These are phyloP conservation scores for Drosophila virilis DNA, from an alignment of 1,140 invertebrate species.

Conservation along the genomic window DNA sequence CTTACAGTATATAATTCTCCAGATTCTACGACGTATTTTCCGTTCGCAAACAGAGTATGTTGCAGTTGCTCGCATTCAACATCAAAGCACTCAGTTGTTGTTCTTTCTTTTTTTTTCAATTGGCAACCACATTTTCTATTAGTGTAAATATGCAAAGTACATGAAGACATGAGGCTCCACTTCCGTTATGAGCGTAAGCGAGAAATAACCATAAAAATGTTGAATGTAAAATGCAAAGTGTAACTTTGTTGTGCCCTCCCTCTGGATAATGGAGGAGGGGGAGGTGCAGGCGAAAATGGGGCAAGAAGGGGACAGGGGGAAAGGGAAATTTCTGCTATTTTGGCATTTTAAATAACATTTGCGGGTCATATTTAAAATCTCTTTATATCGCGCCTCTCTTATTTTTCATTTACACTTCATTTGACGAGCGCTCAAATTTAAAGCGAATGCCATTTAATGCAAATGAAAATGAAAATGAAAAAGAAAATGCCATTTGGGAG, in stretches of 20 bases:
- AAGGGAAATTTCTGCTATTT: slow-evolving; percentile 35
- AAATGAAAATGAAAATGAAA: slow-evolving; percentile 50
- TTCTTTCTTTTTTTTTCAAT: slow-evolving; percentile 59
- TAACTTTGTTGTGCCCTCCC: slow-evolving; percentile 63
- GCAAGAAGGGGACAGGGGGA: neutral
- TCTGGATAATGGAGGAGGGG: neutral
- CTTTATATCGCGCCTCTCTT: slow-evolving; percentile 54
- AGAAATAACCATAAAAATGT: slow-evolving; percentile 72
- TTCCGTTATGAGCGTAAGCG: slow-evolving; percentile 62
- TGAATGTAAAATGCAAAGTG: slow-evolving; percentile 67
- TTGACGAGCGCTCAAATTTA: slow-evolving; percentile 61
- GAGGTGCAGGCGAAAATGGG: neutral
- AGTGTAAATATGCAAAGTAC: slow-evolving; percentile 83
- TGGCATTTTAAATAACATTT: slow-evolving; percentile 72
- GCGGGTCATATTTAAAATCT: slow-evolving; percentile 67
- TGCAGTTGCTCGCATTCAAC: neutral
- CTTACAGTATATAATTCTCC: too few species aligned
- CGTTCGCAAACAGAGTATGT: neutral
- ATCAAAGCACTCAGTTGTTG: neutral
- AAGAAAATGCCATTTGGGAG: slow-evolving; percentile 42
- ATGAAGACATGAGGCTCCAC: slow-evolving; percentile 81
- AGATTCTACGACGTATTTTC: too few species aligned
- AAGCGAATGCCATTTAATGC: slow-evolving; percentile 61
- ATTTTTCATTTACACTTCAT: slow-evolving; percentile 71
- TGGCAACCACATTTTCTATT: slow-evolving; percentile 81